These are phyloP conservation scores for Sebastes taczanowskii DNA, from an alignment of 2,797 vertebrate species.

Conservation along the genomic window DNA sequence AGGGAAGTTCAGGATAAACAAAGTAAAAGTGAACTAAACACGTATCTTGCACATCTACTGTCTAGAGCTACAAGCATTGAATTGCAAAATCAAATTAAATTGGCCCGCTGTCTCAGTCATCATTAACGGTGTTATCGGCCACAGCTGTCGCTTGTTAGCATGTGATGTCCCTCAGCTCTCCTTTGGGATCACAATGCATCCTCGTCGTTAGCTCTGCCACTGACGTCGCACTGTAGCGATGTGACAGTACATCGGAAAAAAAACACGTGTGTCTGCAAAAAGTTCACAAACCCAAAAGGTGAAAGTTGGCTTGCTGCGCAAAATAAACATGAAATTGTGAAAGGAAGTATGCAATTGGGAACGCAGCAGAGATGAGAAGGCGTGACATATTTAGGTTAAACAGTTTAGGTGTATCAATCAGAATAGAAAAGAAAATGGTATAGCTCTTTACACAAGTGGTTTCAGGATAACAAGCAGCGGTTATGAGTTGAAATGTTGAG, in stretches of 20 bases:
- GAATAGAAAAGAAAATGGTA: not conserved
- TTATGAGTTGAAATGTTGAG: not conserved
- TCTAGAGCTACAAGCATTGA: not conserved
- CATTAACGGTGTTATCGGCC: not conserved
- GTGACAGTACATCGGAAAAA: conserved; percentile 9
- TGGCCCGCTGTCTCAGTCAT: not conserved
- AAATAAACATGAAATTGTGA: not conserved
- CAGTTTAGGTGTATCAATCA: not conserved
- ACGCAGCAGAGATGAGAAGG: not conserved
- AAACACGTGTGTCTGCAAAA: not conserved
- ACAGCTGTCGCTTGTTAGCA: conserved; percentile 8
- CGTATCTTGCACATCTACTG: not conserved
- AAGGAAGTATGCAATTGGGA: not conserved
- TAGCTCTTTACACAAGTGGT: not conserved
- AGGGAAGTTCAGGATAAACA: not conserved
- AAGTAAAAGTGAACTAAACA: not conserved
- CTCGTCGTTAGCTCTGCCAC: not conserved
- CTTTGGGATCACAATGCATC: conserved; percentile 6
- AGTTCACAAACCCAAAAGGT: not conserved
- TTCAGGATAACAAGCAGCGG: not conserved
- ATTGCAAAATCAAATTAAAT: not conserved
- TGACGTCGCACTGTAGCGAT: conserved; percentile 10
- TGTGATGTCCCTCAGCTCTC: conserved; percentile 4
- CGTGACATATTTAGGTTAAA: not conserved
- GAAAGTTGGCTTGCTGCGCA: not conserved